Conservation (phyloP, 2,888 invertebrate genomes). For the Cyaniris semiargus region DNA sequence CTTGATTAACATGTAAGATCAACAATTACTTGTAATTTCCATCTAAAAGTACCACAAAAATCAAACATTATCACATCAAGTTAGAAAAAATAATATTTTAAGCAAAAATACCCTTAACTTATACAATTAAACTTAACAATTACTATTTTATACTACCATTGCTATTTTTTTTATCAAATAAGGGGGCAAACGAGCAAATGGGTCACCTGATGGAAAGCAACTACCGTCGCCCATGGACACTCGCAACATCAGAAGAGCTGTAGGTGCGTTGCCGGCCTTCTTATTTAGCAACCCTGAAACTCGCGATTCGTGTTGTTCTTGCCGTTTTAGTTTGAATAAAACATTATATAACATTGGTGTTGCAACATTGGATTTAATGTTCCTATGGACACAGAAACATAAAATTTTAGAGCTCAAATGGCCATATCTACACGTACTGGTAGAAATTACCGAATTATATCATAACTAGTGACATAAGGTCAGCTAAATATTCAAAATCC, state of each 20-base stretch:
- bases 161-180: too few species aligned
- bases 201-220: too few species aligned
- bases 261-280: too few species aligned
- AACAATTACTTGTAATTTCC: too few species aligned
- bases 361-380: conserved; percentile 41
- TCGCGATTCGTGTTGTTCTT: conserved; percentile 17
- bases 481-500: not conserved
- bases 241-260: too few species aligned
- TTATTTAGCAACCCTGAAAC: conserved; percentile 12
- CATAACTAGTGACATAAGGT: conserved; percentile 25
- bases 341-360: conserved; percentile 37
- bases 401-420: conserved; percentile 45
- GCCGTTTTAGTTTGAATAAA: conserved; percentile 37
- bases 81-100: too few species aligned
- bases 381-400: conserved; percentile 40
- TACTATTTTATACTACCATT: not conserved
- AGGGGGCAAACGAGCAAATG: too few species aligned
- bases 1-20: too few species aligned
- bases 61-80: not conserved
- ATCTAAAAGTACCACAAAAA: too few species aligned
- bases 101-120: too few species aligned
- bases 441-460: conserved; percentile 33
- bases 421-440: conserved; percentile 41
- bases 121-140: not conserved
- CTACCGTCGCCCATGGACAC: too few species aligned